These are phyloP conservation scores for Wasmannia auropunctata DNA, from an alignment of 1,140 invertebrate genomes.

Conservation along the genomic window DNA sequence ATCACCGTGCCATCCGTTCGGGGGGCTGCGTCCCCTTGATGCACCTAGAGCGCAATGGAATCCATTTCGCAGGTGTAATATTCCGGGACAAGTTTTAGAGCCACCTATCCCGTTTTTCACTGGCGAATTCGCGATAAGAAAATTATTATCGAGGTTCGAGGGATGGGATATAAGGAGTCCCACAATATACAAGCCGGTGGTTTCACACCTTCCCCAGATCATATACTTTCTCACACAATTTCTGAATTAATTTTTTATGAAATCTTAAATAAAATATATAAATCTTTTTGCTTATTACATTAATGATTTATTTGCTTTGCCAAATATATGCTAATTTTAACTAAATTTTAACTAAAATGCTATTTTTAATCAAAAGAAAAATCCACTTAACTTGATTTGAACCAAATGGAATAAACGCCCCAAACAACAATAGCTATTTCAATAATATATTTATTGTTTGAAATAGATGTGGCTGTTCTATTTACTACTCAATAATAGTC, in stretches of 20 bases:
- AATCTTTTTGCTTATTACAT: not conserved
- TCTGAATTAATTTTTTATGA: not conserved
- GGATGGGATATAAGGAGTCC: conserved; percentile 1
- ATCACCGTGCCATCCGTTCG: not conserved
- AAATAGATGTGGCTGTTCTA: not conserved
- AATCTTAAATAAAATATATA: not conserved
- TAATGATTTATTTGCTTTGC: not conserved
- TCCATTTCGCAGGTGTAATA: conserved; percentile 25
- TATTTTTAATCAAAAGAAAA: not conserved
- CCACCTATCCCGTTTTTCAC: conserved; percentile 18
- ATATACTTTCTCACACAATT: not conserved
- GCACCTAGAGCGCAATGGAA: conserved; percentile 57
- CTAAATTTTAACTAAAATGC: too few relatives aligned
- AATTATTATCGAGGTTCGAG: conserved; percentile 15
- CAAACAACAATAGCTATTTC: not conserved
- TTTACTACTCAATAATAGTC: conserved; percentile 16
- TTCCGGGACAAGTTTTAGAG: conserved; percentile 41
- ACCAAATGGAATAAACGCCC: not conserved
- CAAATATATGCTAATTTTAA: not conserved
- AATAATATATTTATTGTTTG: not conserved
- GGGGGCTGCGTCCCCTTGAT: conserved; percentile 27
- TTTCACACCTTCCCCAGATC: not conserved
- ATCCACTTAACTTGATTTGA: not conserved
- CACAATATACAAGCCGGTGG: not conserved
- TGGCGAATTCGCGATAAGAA: conserved; percentile 40